Evolutionary conservation across 2,888 invertebrate genomes (phyloP), one percentile per base, ranked within the genome.

Genomic region (Sphaerophoria rueppellii): DNA sequence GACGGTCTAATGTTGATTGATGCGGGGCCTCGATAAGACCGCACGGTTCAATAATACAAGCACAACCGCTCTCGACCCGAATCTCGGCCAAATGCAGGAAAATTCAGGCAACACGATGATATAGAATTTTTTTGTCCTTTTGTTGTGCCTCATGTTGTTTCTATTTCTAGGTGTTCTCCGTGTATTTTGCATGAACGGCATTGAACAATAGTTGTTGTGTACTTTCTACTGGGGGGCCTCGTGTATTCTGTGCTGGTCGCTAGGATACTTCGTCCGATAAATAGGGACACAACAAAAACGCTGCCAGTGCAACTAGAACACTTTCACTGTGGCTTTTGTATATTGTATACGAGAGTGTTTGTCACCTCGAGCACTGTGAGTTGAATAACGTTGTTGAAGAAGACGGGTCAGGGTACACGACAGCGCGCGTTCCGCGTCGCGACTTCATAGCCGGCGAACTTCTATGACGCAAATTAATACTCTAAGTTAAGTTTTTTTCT

Each of bases 171-270:
- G 43, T 6, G 12, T 11, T 43, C 6, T 9, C 12, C 12, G 43
- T 3, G 35, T 48, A n/a, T 32, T 54, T 83, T 75, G 79, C 75
- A 75, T 70, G 65, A 7, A 37, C 78, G 74, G 71, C 74, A 82
- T 82, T 78, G 74, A 82, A n/a, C 48, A 46, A 34, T 40, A 40
- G 24, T 24, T 43, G 46, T 43, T 52, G 34, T 34, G 35, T 35
- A 35, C 2, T 11, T 34, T 40, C 54, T 78, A 43, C 65, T 79
- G 79, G 65, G 54, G 58, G 58, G 67, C 55, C 55, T 43, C 43
- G 75, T 75, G 75, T 83, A 83, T 67, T 75, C 75, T 57, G 69
- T 43, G 60, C 40, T 11, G 58, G 58, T 83, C 76, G 80, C 83
- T 80, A 80, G 71, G 83, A 46, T 11, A 83, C 83, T 7, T 9